phyloP scores from a whole-genome alignment of 2,113 vertebrate genomes.

The Rhea americana region DNA sequence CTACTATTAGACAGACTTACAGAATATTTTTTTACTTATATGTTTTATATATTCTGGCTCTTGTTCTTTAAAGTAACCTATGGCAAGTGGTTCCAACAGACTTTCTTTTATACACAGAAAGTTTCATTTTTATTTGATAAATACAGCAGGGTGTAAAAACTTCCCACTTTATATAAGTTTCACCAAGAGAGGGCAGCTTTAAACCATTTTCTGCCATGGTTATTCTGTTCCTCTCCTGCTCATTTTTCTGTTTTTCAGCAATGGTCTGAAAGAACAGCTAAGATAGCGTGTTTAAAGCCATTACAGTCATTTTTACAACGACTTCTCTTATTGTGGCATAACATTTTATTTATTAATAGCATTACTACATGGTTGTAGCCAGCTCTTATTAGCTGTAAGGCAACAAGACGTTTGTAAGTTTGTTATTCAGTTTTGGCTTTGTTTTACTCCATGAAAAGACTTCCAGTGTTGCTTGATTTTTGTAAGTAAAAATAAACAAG shows the following conservation, averaged over 20 bases:
- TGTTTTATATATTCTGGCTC: background rate
- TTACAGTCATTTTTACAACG: background rate
- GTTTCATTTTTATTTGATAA: background rate
- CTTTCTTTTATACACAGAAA: background rate
- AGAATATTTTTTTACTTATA: background rate
- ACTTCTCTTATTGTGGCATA: background rate
- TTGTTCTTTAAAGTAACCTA: background rate
- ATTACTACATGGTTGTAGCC: background rate
- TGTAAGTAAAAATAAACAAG: background rate
- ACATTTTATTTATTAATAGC: background rate
- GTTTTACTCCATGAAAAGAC: background rate
- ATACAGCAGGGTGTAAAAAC: background rate
- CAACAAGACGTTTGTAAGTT: fast-evolving
- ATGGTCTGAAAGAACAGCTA: background rate
- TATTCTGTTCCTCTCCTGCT: background rate
- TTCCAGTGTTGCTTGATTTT: background rate
- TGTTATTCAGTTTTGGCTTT: background rate
- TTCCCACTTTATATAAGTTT: background rate
- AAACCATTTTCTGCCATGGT: background rate
- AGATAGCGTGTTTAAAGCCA: background rate
- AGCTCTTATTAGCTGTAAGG: background rate
- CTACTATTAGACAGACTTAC: background rate
- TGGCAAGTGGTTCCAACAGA: background rate
- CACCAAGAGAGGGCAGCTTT: constrained; percentile 13
- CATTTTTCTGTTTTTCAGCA: background rate